Evolutionary conservation across 2,888 invertebrate genomes (phyloP).

Genomic region (Stenotaenia linearis): DNA sequence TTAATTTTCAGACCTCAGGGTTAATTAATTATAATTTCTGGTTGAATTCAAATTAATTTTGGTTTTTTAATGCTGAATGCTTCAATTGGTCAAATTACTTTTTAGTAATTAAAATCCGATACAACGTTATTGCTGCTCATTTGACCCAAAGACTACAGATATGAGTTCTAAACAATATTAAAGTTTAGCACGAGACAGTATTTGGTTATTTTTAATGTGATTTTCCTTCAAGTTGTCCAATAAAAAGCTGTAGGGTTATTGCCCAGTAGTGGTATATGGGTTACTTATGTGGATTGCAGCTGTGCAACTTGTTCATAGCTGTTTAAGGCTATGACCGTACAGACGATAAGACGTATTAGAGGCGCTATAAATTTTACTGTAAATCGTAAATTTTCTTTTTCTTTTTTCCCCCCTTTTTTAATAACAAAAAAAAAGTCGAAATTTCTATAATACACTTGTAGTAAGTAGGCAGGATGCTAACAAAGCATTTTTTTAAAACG

Average conservation of each 20-base stretch:
- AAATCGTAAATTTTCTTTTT: not conserved
- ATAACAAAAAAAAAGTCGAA: not conserved
- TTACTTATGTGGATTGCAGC: not conserved
- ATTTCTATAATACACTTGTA: not conserved
- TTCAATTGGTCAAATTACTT: no score
- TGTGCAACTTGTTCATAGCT: not conserved
- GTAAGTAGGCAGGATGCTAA: not conserved
- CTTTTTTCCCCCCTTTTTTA: not conserved
- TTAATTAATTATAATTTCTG: no score
- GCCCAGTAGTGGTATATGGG: not conserved
- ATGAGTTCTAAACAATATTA: no score
- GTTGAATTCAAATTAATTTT: no score
- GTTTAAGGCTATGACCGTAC: not conserved
- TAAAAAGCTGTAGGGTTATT: not conserved
- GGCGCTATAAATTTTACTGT: not conserved
- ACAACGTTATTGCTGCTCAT: no score
- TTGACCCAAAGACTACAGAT: no score
- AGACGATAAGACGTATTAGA: not conserved
- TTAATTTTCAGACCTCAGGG: no score
- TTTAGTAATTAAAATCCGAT: no score
- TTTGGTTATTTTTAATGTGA: not conserved
- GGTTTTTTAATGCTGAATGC: no score
- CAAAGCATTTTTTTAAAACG: not conserved
- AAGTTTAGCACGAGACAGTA: not conserved
- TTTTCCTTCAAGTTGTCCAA: not conserved